Evolutionary conservation across 1,140 invertebrate species (phyloP), one percentile per base, ranked within the genome.

Genomic region (Eupristina koningsbergeri): DNA sequence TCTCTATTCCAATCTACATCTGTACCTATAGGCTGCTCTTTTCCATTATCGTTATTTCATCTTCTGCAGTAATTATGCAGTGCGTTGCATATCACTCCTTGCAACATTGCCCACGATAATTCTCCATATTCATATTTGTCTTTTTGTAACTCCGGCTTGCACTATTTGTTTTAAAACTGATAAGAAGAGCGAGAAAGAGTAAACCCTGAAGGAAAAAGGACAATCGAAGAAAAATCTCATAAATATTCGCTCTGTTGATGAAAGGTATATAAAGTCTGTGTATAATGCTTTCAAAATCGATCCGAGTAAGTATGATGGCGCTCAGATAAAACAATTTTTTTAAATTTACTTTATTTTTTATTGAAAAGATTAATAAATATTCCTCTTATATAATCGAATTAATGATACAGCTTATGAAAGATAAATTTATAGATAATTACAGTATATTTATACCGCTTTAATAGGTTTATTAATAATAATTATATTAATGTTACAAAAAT

Each of bases 241-340:
- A 69, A 47, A 69, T 69, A 80, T 80, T 64, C 36, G 58, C 45
- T 26, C 61, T 29, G 39, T 71, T 41, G 7, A 71, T 17, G 41
- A 45, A 45, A 45, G 11, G 5, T 45, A 45, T 45, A n/a, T n/a
- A n/a, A n/a, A n/a, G n/a, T n/a, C n/a, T n/a, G n/a, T n/a, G n/a
- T n/a, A n/a, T 15, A 69, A 39, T 39, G 34, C 8, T 39, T 36
- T 69, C 6, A 36, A 69, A 69, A 69, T 36, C 8, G 2, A 53
- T 53, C 50, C 15, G 50, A 53, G 50, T 17, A 19, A 53, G 17
- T 17, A 19, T 53, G 50, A 58, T 26, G 26, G 9, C 26, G 7
- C 13, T 26, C 19, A 26, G 3, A 26, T 58, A 58, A 26, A 58
- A 22, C 5, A 58, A 15, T 34, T 64, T 64, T 34, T 63, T 64